A percentile compares a stretch with the other conserved stretches of the same genome.
phyloP scores from a whole-genome alignment of 2,113 vertebrate species.

The Cranoglanis bouderius region DNA sequence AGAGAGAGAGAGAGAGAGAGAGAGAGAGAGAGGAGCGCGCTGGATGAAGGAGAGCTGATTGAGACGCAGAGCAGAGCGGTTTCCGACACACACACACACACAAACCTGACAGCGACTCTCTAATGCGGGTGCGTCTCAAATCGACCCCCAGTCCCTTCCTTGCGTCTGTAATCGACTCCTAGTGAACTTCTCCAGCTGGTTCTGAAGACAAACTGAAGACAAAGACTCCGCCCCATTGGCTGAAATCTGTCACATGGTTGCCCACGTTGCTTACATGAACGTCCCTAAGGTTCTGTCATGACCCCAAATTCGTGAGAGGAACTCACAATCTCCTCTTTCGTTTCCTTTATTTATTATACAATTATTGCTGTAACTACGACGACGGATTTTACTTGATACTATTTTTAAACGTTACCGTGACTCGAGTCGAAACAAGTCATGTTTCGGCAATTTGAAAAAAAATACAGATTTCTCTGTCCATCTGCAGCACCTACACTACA shows the following conservation, averaged over 20 bases:
- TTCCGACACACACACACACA: constrained; percentile 18
- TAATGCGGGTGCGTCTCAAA: constrained; percentile 41
- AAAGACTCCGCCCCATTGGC: not conserved
- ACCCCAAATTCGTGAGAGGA: no score
- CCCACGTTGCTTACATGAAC: not conserved
- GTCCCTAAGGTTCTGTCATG: no score
- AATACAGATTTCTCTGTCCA: no score
- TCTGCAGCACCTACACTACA: no score
- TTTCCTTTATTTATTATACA: not conserved
- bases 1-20: constrained; percentile 8
- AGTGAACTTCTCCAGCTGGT: not conserved
- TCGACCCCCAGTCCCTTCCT: not conserved
- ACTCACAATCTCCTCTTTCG: not conserved
- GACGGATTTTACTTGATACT: not conserved
- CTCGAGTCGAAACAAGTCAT: no score
- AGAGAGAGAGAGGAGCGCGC: not conserved
- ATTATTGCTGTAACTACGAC: not conserved
- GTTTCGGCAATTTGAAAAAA: no score
- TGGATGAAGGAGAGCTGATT: constrained; percentile 20
- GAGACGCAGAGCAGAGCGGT: constrained; percentile 27
- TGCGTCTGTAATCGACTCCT: not conserved
- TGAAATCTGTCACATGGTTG: not conserved
- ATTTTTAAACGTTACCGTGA: no score
- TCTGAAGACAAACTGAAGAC: not conserved
- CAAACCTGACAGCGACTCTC: constrained; percentile 43